These are phyloP conservation scores for Alcis repandata DNA, from an alignment of 2,888 invertebrate species.

Conservation along the genomic window DNA sequence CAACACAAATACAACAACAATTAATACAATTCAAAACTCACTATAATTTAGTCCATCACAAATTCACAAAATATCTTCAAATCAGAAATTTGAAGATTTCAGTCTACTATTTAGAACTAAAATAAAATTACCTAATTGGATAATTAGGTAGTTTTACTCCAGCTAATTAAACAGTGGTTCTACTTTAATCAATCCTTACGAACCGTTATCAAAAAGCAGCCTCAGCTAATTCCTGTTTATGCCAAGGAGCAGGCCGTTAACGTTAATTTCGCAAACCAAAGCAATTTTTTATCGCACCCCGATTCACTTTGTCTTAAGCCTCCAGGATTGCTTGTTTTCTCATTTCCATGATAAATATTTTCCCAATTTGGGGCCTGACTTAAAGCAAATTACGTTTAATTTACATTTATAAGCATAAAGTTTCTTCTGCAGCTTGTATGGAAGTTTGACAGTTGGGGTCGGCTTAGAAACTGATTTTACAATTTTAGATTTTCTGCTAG, in stretches of 20 bases:
- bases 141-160: too few species aligned
- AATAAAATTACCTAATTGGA: not conserved
- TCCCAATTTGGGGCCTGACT: slow-evolving; percentile 57
- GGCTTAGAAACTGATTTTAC: not conserved
- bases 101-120: too few species aligned
- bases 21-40: too few species aligned
- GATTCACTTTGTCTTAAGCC: slow-evolving; percentile 56
- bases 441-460: slow-evolving; percentile 29
- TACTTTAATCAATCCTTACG: slow-evolving; percentile 14
- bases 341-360: slow-evolving; percentile 63
- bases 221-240: slow-evolving; percentile 42
- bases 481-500: not conserved
- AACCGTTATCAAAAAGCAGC: slow-evolving; percentile 26
- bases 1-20: too few species aligned
- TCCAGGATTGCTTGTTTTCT: slow-evolving; percentile 55
- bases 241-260: slow-evolving; percentile 35
- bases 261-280: slow-evolving; percentile 50
- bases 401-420: slow-evolving; percentile 51
- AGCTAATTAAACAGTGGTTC: not conserved
- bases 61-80: too few species aligned
- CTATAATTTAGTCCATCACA: too few species aligned
- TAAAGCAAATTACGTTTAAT: slow-evolving; percentile 58
- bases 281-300: slow-evolving; percentile 53
- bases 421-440: slow-evolving; percentile 10
- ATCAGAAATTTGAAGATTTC: too few species aligned